Conservation (phyloP, 2,113 vertebrate genomes). For the Taurulus bubalis region DNA sequence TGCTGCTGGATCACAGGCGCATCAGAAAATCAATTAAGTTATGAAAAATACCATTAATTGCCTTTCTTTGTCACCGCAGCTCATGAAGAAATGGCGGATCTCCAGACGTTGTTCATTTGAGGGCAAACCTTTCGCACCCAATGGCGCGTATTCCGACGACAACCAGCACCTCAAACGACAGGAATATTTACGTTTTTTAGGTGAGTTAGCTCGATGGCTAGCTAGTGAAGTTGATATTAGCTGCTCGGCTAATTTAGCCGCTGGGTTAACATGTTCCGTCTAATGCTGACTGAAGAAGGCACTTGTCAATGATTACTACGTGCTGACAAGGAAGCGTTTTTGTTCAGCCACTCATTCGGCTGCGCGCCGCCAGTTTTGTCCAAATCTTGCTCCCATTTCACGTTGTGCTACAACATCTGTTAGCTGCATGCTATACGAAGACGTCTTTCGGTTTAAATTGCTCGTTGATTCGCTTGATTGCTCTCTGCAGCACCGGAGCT, state of each 20-base stretch:
- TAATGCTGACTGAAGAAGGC: conserved; percentile 16
- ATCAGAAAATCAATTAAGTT: conserved; percentile 87
- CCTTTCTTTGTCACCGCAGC: conserved; percentile 84
- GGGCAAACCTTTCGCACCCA: conserved; percentile 5
- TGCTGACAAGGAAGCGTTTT: neutral
- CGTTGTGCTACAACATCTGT: neutral
- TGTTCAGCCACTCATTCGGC: neutral
- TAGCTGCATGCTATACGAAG: conserved; percentile 20
- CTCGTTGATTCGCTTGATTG: conserved; percentile 25
- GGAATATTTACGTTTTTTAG: conserved; percentile 74
- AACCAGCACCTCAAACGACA: conserved; percentile 28
- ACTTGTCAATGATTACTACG: conserved; percentile 19
- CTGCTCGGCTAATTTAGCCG: conserved; percentile 64
- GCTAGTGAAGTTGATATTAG: conserved; percentile 19
- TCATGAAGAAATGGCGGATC: conserved; percentile 82
- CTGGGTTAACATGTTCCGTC: conserved; percentile 22
- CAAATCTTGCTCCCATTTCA: neutral
- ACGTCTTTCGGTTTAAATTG: conserved; percentile 22
- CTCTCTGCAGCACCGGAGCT: conserved; percentile 26
- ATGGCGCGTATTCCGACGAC: conserved; percentile 33
- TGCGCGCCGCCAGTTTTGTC: neutral
- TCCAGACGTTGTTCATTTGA: conserved; percentile 60
- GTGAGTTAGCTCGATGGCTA: conserved; percentile 75
- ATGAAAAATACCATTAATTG: conserved; percentile 87
- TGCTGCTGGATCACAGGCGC: conserved; percentile 50